Evolutionary conservation across 2,797 vertebrate species (phyloP).

Genomic region (Mormyrus proboscirostris): DNA sequence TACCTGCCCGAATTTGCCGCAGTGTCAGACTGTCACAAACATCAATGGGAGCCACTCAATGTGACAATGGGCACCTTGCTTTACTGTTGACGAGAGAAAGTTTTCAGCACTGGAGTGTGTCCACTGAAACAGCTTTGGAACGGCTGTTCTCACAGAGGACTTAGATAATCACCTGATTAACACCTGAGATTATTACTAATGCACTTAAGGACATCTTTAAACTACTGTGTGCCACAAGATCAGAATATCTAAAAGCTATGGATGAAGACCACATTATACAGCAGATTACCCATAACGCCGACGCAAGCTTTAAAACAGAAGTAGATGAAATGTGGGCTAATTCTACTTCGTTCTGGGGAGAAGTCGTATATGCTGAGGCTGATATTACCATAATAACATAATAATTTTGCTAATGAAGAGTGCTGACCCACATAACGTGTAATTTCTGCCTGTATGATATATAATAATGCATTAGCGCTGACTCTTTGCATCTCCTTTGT

Average conservation of each 20-base stretch:
- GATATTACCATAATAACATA: background rate
- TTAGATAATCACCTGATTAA: slow-evolving; percentile 58
- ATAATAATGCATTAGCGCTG: background rate
- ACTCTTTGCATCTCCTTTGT: background rate
- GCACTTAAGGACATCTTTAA: slow-evolving; percentile 58
- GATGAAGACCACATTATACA: slow-evolving; percentile 17
- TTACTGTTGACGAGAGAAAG: slow-evolving; percentile 24
- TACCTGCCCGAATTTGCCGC: background rate
- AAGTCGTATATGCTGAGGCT: background rate
- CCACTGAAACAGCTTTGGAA: slow-evolving; percentile 53
- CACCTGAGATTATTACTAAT: slow-evolving; percentile 55
- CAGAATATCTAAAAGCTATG: slow-evolving; percentile 40
- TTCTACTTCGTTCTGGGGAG: background rate
- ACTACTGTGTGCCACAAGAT: slow-evolving; percentile 52
- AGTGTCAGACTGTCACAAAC: background rate
- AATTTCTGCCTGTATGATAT: background rate
- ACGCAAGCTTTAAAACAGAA: background rate
- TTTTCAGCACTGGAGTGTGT: slow-evolving; percentile 39
- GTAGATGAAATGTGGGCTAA: background rate
- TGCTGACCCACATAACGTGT: background rate
- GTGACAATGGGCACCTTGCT: slow-evolving; percentile 29
- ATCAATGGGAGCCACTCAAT: slow-evolving; percentile 19
- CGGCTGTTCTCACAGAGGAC: slow-evolving; percentile 53
- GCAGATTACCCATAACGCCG: slow-evolving; percentile 2
- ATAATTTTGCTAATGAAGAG: background rate